Conservation (phyloP, 2,888 invertebrate genomes). For the Pantelozetes paolii region DNA sequence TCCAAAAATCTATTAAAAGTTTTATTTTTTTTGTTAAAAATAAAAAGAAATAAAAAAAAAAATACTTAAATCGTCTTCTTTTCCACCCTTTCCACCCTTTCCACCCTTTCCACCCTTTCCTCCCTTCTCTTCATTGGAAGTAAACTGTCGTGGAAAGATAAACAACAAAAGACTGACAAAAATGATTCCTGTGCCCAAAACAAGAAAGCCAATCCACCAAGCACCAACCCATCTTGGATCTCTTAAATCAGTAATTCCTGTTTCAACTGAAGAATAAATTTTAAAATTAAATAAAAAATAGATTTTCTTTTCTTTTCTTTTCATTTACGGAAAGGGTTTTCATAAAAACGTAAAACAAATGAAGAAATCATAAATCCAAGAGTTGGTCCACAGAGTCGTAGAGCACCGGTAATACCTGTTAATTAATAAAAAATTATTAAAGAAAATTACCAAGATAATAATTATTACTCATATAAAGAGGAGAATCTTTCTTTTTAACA, state of each 20-base stretch:
- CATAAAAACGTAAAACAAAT: conserved; percentile 46
- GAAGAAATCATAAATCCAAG: conserved; percentile 48
- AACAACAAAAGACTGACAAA: conserved; percentile 45
- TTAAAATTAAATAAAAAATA: not conserved
- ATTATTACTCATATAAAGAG: conserved; percentile 6
- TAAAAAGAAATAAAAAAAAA: too few species aligned
- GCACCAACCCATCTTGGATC: conserved; percentile 50
- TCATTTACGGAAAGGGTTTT: conserved; percentile 45
- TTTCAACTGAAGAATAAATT: conserved; percentile 41
- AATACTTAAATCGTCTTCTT: too few species aligned
- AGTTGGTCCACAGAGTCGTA: conserved; percentile 47
- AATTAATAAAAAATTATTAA: not conserved
- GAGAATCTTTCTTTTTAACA: conserved; percentile 44
- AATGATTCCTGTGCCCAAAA: conserved; percentile 45
- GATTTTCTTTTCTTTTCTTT: not conserved
- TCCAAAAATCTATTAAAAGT: not conserved
- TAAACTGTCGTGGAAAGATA: conserved; percentile 48
- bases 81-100: too few species aligned
- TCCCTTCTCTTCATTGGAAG: too few species aligned
- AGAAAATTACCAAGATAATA: not conserved
- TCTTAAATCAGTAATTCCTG: conserved; percentile 44
- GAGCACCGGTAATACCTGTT: conserved; percentile 8
- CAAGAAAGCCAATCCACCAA: conserved; percentile 49
- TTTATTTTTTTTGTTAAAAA: too few species aligned
- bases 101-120: too few species aligned